These are phyloP conservation scores for Sprattus sprattus DNA, from an alignment of 2,113 vertebrate species.

Conservation along the genomic window DNA sequence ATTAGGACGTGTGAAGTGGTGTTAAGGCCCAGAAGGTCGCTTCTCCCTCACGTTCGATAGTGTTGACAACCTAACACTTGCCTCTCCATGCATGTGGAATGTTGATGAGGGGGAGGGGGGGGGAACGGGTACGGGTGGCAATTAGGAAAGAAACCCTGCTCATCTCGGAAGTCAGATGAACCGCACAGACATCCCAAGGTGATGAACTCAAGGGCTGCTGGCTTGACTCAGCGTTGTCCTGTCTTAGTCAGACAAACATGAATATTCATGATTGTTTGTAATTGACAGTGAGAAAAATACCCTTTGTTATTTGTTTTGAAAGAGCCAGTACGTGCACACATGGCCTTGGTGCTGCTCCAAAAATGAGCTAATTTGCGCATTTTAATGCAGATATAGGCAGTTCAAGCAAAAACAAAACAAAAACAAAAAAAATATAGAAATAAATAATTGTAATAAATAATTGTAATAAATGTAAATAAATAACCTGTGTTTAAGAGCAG, in stretches of 20 bases:
- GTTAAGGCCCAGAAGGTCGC: not conserved
- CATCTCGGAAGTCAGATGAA: not conserved
- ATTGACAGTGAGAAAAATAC: not conserved
- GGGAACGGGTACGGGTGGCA: not conserved
- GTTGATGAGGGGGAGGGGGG: not conserved
- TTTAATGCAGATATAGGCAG: not conserved
- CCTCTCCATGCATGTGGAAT: not conserved
- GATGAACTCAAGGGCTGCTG: not conserved
- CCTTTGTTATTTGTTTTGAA: not conserved
- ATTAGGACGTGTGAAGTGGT: not conserved
- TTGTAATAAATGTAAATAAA: not conserved
- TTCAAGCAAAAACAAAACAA: not conserved
- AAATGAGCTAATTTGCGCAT: not conserved
- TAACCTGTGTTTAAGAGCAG: not conserved
- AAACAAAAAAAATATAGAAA: not conserved
- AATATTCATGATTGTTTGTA: not conserved
- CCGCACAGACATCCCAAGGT: not conserved
- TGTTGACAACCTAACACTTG: conserved; percentile 2
- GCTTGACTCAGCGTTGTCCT: not conserved
- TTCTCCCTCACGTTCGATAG: not conserved
- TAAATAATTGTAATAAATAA: not conserved
- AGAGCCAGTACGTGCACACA: not conserved
- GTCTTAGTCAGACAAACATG: not conserved
- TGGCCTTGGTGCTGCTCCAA: not conserved
- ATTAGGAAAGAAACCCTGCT: not conserved